A percentile compares a stretch with the other conserved stretches of the same genome.
phyloP scores from a whole-genome alignment of 1,140 invertebrate species.

The Marisa cornuarietis region DNA sequence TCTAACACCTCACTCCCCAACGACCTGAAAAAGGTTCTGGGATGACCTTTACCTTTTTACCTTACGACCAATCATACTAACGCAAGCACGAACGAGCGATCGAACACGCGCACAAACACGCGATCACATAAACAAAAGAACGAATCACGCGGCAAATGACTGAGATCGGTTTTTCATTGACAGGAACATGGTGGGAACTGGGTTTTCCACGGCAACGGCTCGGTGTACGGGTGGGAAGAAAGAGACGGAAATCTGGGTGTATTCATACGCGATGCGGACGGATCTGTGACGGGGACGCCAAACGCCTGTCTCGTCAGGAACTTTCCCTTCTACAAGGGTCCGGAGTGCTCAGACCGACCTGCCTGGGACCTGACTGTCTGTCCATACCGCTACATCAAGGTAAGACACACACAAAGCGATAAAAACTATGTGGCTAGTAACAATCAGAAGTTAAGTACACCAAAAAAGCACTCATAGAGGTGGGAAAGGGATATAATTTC shows the following conservation, averaged over 20 bases:
- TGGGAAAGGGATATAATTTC: too few species aligned
- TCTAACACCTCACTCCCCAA: too few species aligned
- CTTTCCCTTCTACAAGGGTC: constrained; percentile 4
- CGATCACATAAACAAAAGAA: not conserved
- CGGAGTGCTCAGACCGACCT: constrained; percentile 6
- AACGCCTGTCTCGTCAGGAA: constrained; percentile 12
- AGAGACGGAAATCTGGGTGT: constrained; percentile 18
- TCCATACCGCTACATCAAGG: constrained; percentile 24
- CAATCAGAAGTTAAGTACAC: not conserved
- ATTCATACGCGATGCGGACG: constrained; percentile 10
- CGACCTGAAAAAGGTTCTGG: too few species aligned
- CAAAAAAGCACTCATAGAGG: too few species aligned
- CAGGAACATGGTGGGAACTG: constrained; percentile 1
- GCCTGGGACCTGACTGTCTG: constrained; percentile 19
- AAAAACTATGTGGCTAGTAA: not conserved
- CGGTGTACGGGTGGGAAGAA: constrained; percentile 4
- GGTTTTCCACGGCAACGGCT: constrained; percentile 16
- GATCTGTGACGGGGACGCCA: constrained; percentile 6
- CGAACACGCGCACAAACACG: too few species aligned
- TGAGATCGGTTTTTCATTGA: not conserved
- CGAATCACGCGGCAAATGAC: not conserved
- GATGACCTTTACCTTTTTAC: too few species aligned
- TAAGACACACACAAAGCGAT: constrained; percentile 2
- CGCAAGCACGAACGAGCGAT: not conserved
- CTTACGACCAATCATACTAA: not conserved